A percentile compares a stretch with the other conserved stretches of the same genome.
Conservation (phyloP, 2,113 vertebrate genomes). For the Grallaria varia region DNA sequence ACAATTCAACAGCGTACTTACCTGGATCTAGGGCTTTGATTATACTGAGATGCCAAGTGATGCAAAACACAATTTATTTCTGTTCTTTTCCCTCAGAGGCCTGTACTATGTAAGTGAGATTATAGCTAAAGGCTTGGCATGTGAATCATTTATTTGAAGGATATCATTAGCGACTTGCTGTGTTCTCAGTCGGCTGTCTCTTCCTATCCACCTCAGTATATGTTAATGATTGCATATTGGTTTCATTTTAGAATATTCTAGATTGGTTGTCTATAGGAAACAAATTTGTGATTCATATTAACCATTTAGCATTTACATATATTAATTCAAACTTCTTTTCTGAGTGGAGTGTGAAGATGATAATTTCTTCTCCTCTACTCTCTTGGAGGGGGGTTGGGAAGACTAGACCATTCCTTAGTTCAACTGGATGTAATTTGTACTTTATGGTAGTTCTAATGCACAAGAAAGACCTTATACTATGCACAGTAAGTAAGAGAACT, state of each 20-base stretch:
- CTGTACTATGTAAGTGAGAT: not conserved
- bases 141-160: not conserved
- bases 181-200: not conserved
- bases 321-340: not conserved
- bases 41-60: not conserved
- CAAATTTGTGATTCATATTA: not conserved
- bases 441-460: not conserved
- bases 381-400: not conserved
- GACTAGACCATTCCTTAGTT: not conserved
- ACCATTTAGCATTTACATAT: not conserved
- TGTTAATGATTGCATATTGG: not conserved
- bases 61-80: not conserved
- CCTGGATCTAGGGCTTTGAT: not conserved
- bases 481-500: not conserved
- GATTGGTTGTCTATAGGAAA: not conserved
- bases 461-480: not conserved
- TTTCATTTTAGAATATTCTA: not conserved
- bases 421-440: not conserved
- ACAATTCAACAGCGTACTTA: not conserved
- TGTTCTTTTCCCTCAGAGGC: not conserved
- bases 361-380: not conserved
- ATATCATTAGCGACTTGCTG: constrained; percentile 1
- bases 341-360: not conserved
- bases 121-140: not conserved
- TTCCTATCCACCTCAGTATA: not conserved